Conservation (phyloP, 2,888 invertebrate genomes). For the Hypolimnas misippus region DNA sequence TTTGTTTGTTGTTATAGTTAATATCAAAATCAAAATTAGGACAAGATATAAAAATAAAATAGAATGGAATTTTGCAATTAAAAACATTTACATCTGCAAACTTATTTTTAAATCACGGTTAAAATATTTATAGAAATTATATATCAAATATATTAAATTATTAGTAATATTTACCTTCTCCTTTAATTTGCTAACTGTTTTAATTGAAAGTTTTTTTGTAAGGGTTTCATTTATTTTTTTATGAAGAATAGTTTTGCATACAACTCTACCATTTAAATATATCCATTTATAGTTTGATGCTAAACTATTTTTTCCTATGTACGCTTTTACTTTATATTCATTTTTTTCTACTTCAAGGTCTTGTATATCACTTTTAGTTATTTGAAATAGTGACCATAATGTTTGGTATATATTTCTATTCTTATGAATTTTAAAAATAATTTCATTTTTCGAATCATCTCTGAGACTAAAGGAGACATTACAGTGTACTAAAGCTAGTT, state of each 20-base stretch:
- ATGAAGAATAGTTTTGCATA: conserved; percentile 76
- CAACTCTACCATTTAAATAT: conserved; percentile 86
- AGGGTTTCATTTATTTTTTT: conserved; percentile 56
- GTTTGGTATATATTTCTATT: conserved; percentile 80
- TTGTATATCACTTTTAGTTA: conserved; percentile 63
- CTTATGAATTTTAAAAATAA: conserved; percentile 85
- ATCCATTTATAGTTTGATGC: conserved; percentile 80
- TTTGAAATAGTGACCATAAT: conserved; percentile 63
- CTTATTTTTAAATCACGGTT: conserved; percentile 30
- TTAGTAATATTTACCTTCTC: conserved; percentile 50
- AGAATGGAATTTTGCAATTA: conserved; percentile 63
- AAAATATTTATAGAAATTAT: neutral
- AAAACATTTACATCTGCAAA: conserved; percentile 42
- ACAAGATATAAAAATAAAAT: conserved; percentile 83
- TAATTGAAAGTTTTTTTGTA: conserved; percentile 45
- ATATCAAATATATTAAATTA: conserved; percentile 24
- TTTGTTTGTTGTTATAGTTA: conserved; percentile 71
- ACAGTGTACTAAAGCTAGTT: conserved; percentile 86
- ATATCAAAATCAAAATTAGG: conserved; percentile 82
- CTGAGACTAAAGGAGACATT: conserved; percentile 87
- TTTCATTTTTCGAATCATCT: conserved; percentile 85
- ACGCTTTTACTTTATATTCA: conserved; percentile 81
- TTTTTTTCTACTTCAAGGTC: conserved; percentile 71
- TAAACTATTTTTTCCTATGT: conserved; percentile 72
- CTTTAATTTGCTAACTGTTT: conserved; percentile 47